Base-by-base conservation (phyloP, 2,888 invertebrate genomes). In the Heliconius erato region DNA sequence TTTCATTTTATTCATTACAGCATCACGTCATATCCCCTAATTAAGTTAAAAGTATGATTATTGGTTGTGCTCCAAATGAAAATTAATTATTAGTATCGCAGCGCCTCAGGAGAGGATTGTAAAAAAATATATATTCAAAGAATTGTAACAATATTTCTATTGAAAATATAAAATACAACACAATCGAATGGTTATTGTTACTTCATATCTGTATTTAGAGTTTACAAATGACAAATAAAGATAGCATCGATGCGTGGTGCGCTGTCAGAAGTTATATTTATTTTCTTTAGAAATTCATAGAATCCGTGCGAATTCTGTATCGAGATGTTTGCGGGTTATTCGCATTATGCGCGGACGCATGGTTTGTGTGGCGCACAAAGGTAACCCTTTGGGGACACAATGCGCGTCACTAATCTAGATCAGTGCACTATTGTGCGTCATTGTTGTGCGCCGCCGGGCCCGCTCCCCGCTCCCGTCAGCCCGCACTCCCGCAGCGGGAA, bases 261-360 rank as follows among this genome's bases (percentile, higher is more conserved):
- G 93, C 94, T 95, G 95, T 95, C 96, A 95, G 91, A 95, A 95
- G 95, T 95, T 94, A 94, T 95, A 95, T 96, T 95, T 95, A 95
- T 96, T 95, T 95, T 95, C 95, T 95, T 95, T 95, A 93, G 89
- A 94, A 95, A 95, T 95, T 94, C 94, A 95, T 93, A 94, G 95
- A 95, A 95, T 92, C 91, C 87, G 89, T 93, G 94, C 94, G 93
- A 95, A 95, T 94, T 91, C 89, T 90, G 90, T 89, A 92, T 93
- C 91, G 92, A 94, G 94, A 92, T 94, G 94, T 95, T 94, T 94
- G 95, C 91, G 92, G 92, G 91, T 87, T 87, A 87, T 87, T 89
- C 87, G 91, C 89, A 92, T 93, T 92, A 91, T 92, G 91, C 91
- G 89, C 89, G 87, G 90, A 87, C 91, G 91, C 91, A 89, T 85